Evolutionary conservation across 2,797 vertebrate species (phyloP), one percentile per base, ranked within the genome.

Genomic region (Sebastes kiyomatsui): DNA sequence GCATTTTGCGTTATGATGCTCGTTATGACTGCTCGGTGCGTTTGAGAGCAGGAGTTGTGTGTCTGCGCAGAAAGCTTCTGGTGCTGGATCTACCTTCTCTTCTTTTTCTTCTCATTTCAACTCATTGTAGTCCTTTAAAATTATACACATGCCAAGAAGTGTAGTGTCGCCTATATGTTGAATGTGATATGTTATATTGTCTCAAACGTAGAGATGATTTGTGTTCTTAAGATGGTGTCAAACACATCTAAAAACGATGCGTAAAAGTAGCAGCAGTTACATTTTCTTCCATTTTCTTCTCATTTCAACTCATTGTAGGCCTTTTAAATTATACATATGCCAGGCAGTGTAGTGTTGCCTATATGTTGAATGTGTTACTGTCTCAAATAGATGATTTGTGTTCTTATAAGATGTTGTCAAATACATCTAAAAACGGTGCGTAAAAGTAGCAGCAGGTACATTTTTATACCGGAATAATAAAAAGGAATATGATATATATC

Each of bases 1-100:
- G 79, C 83, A 60, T 86, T 90, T 88, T 82, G 86, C 84, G 66
- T 42, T 42, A 42, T 59, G 18, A 67, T 71, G 72, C 76, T 79
- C 30, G 32, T 84, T 71, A 80, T 86, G 81, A 76, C 70, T 73
- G 68, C 46, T 80, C n/a, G 13, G 62, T 75, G 79, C 64, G 33
- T 7, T 30, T 7, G 68, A 61, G 83, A 79, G 77, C 81, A 67
- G 73, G 32, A 82, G 69, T 60, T 82, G 85, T 82, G 85, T 72
- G 61, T 52, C 28, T 73, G 73, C 38, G 35, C 59, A 77, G 66
- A 12, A 12, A 20, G 62, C 54, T 62, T 33, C 58, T 55, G 61
- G 3, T 66, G 67, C 70, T 79, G 35, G 56, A 9, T 79, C 74
- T 38, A 38, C 32, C 12, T 38, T 70, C 23, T 55, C 49, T 23